Conservation (phyloP, 2,113 vertebrate species). For the Girardinichthys multiradiatus region DNA sequence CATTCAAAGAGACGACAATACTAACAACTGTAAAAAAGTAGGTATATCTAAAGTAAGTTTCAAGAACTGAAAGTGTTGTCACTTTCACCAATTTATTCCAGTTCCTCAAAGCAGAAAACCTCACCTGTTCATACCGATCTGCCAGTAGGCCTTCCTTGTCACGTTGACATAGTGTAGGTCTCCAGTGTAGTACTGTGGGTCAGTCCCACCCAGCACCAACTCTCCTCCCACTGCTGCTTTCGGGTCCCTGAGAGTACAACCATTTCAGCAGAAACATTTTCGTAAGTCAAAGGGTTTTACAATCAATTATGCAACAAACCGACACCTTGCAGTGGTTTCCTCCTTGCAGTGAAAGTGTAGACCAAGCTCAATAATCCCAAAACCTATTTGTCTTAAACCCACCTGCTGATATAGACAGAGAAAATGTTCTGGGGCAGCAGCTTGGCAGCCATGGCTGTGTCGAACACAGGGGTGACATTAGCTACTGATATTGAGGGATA, state of each 20-base stretch:
- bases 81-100: not conserved
- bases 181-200: constrained; percentile 83
- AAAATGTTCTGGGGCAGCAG: constrained; percentile 86
- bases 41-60: no score
- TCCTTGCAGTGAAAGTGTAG: not conserved
- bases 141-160: constrained; percentile 88
- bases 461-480: constrained; percentile 81
- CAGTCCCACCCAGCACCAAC: constrained; percentile 84
- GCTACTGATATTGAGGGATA: constrained; percentile 85
- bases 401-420: constrained; percentile 90
- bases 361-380: not conserved
- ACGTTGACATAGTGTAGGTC: constrained; percentile 86
- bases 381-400: not conserved
- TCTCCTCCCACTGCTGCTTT: constrained; percentile 81
- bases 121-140: constrained; percentile 84
- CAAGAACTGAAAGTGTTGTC: not conserved
- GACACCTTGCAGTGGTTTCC: not conserved
- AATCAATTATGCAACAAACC: not conserved
- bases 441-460: constrained; percentile 81
- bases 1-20: not conserved
- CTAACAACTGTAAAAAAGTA: not conserved
- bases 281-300: not conserved
- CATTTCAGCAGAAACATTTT: not conserved
- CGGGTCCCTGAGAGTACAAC: constrained; percentile 64
- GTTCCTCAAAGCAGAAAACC: constrained; percentile 16